Evolutionary conservation across 92 coral and sea anemone genomes (phyloP), one percentile per base, ranked within the genome.

Genomic region (Paragorgia papillata): DNA sequence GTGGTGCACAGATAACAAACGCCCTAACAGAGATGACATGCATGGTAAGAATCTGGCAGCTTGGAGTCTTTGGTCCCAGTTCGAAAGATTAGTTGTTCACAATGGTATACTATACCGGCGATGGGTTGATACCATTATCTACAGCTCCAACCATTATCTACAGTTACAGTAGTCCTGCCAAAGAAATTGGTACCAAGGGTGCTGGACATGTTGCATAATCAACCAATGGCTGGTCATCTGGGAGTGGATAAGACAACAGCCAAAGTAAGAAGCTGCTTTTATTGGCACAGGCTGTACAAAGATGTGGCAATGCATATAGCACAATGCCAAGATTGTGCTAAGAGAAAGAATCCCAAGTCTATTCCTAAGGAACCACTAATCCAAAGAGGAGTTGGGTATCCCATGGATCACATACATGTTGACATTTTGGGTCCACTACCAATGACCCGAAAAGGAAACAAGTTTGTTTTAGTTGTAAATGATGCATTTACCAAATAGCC

Each of bases 281-380:
- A 51, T 57, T 66, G 74, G 74, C 74, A 66, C 46, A 53, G 74
- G 44, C 74, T 66, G 1, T 46, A 46, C 29, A 9, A 29, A 15
- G 79, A 73, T 48, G 65, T 73, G 79, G 62, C 48, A 73, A 26
- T 49, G 40, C 32, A 27, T 37, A 26, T 59, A 22, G 40, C 79
- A 30, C 24, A 3, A 19, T 53, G 79, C 79, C 19, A 37, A 0
- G 75, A 53, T 25, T 67, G 57, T 67, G 75, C 75, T 67, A 67
- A 57, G 28, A 67, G 43, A 54, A 58, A 74, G 67, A 26, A 28
- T 25, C 80, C 80, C 34, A 48, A 31, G 18, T 32, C 67, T 34
- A 59, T 69, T 9, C 48, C 33, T 25, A 75, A 46, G 68, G 69
- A n/a, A 7, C 79, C 80, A 7, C 69, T 75, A 17, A 66, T 58